phyloP scores from a whole-genome alignment of 1,140 invertebrate species.

The Lepidurus couesii region DNA sequence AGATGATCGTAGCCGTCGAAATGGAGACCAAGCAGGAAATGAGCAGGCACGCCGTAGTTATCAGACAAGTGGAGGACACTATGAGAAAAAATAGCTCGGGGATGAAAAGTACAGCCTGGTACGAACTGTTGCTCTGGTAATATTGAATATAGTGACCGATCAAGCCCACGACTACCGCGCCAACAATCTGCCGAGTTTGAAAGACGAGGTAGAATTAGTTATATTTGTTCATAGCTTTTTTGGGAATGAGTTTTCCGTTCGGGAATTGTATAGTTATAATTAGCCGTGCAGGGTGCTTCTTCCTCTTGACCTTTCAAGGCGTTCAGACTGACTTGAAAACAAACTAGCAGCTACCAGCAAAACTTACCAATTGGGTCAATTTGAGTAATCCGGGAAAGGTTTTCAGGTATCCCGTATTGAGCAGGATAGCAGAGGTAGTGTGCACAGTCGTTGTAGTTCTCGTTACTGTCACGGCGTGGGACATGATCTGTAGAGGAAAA shows the following conservation, averaged over 20 bases:
- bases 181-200: conserved; percentile 58
- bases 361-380: conserved; percentile 49
- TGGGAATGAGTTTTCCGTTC: conserved; percentile 3
- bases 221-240: not conserved
- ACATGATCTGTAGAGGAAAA: conserved; percentile 53
- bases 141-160: conserved; percentile 54
- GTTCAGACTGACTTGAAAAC: not conserved
- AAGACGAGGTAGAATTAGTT: conserved; percentile 22
- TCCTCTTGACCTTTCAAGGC: not conserved
- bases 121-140: conserved; percentile 35
- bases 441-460: conserved; percentile 67
- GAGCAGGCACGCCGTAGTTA: conserved; percentile 66
- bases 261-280: not conserved
- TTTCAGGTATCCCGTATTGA: conserved; percentile 62
- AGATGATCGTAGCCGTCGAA: conserved; percentile 67
- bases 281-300: not conserved
- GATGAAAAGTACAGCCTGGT: conserved; percentile 37
- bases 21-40: conserved; percentile 65
- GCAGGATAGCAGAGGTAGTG: conserved; percentile 62
- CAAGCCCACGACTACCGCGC: conserved; percentile 62
- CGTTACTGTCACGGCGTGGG: conserved; percentile 74
- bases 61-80: conserved; percentile 64
- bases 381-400: conserved; percentile 51
- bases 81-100: conserved; percentile 67
- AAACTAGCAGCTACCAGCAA: conserved; percentile 23